Evolutionary conservation across 2,797 vertebrate species (phyloP).

Genomic region (Malacoctenus gilli): DNA sequence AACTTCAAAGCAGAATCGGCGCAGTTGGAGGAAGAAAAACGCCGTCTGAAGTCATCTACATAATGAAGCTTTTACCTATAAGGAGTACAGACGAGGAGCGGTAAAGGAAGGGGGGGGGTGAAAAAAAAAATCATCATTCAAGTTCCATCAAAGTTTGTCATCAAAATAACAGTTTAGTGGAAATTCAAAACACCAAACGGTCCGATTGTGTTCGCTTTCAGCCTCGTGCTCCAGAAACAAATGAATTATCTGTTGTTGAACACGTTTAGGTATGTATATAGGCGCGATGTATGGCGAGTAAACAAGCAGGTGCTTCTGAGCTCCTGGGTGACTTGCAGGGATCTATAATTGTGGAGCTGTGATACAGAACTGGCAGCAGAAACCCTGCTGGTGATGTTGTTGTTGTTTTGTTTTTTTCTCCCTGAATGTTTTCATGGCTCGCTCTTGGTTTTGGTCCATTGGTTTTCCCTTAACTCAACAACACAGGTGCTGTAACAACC

Average conservation of each 20-base stretch:
- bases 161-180: constrained; percentile 23
- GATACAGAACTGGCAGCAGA: constrained; percentile 23
- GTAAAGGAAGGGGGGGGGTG: too few relatives aligned
- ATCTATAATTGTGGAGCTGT: constrained; percentile 17
- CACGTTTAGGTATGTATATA: constrained; percentile 1
- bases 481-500: constrained; percentile 52
- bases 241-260: constrained; percentile 14
- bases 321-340: constrained; percentile 8
- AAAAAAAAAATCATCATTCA: constrained; percentile 41
- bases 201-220: constrained; percentile 31
- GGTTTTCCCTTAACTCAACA: constrained; percentile 53
- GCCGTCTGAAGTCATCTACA: constrained; percentile 60
- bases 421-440: constrained; percentile 35
- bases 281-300: constrained; percentile 1
- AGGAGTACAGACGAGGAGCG: constrained; percentile 35
- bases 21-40: constrained; percentile 42
- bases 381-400: background rate
- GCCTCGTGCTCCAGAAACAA: constrained; percentile 10
- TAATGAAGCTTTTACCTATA: constrained; percentile 56
- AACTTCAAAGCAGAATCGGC: constrained; percentile 65
- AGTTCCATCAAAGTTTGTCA: constrained; percentile 59
- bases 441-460: constrained; percentile 43
- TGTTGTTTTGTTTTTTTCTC: constrained; percentile 2
- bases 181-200: constrained; percentile 41
- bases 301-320: constrained; percentile 3